Evolutionary conservation across 2,113 vertebrate genomes (phyloP).

Genomic region (Callopanchax toddi): DNA sequence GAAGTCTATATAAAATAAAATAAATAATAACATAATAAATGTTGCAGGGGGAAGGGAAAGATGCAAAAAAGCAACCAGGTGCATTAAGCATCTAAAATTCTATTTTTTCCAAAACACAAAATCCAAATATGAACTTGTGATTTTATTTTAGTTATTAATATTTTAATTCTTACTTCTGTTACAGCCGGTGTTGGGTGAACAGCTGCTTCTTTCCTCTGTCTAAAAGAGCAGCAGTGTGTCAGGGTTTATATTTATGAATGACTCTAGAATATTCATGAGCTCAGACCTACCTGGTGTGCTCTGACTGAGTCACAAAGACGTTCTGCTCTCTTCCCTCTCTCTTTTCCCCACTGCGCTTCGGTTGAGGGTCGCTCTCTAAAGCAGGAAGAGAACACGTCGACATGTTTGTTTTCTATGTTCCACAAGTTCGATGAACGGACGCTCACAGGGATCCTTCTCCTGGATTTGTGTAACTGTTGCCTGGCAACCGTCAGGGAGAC

Average conservation of each 20-base stretch:
- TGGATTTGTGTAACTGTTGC: slow-evolving; percentile 69
- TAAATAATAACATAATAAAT: not conserved
- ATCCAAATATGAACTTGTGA: not conserved
- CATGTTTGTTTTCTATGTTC: slow-evolving; percentile 47
- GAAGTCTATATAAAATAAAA: slow-evolving; percentile 50
- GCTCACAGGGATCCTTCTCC: slow-evolving; percentile 42
- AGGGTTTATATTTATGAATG: not conserved
- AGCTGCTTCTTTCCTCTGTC: slow-evolving; percentile 62
- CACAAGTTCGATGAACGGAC: slow-evolving; percentile 22
- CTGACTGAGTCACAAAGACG: slow-evolving; percentile 80
- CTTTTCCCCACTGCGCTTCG: slow-evolving; percentile 70
- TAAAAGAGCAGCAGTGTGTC: slow-evolving; percentile 19
- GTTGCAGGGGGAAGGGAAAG: too few relatives aligned
- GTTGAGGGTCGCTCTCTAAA: slow-evolving; percentile 55
- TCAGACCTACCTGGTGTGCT: slow-evolving; percentile 69
- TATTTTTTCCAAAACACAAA: too few relatives aligned
- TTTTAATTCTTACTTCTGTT: slow-evolving; percentile 66
- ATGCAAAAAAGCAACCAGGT: too few relatives aligned
- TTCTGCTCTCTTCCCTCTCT: slow-evolving; percentile 71
- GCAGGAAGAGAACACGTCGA: slow-evolving; percentile 39
- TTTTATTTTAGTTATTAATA: not conserved
- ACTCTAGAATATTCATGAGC: not conserved
- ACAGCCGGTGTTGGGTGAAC: slow-evolving; percentile 69
- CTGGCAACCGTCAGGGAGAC: slow-evolving; percentile 49
- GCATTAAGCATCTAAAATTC: too few relatives aligned